Conservation (phyloP, 2,113 vertebrate genomes). For the Hassar affinis region DNA sequence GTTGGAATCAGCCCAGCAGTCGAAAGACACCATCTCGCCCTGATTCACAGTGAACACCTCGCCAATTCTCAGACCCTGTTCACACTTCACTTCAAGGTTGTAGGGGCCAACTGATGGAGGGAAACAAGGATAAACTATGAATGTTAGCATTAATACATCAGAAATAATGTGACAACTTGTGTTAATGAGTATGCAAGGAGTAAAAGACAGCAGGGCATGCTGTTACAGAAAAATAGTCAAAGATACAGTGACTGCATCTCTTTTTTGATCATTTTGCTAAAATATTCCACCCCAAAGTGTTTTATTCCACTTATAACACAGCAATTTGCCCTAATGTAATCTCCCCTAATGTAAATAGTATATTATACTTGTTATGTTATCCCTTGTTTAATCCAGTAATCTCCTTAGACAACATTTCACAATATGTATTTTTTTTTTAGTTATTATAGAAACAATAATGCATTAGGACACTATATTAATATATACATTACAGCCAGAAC, state of each 20-base stretch:
- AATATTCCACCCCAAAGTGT: neutral
- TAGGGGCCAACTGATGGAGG: slow-evolving; percentile 87
- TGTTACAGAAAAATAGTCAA: neutral
- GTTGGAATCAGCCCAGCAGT: slow-evolving; percentile 93
- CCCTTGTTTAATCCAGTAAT: neutral
- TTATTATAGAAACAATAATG: neutral
- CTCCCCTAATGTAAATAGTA: neutral
- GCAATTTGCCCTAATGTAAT: neutral
- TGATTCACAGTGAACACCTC: slow-evolving; percentile 87
- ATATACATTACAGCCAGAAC: no score
- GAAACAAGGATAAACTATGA: neutral
- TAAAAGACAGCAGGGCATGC: neutral
- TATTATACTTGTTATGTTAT: neutral
- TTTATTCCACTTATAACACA: neutral
- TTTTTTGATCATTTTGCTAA: neutral
- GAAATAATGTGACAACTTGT: neutral
- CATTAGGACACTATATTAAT: no score
- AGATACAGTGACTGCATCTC: no score
- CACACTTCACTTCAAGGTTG: slow-evolving; percentile 86
- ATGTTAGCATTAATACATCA: neutral
- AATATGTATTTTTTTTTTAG: neutral
- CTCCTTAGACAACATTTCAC: neutral
- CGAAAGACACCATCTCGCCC: slow-evolving; percentile 83
- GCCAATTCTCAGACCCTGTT: slow-evolving; percentile 81
- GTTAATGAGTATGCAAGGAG: neutral